These are phyloP conservation scores for Tribolium freemani DNA, from an alignment of 2,888 invertebrate species.

Conservation along the genomic window DNA sequence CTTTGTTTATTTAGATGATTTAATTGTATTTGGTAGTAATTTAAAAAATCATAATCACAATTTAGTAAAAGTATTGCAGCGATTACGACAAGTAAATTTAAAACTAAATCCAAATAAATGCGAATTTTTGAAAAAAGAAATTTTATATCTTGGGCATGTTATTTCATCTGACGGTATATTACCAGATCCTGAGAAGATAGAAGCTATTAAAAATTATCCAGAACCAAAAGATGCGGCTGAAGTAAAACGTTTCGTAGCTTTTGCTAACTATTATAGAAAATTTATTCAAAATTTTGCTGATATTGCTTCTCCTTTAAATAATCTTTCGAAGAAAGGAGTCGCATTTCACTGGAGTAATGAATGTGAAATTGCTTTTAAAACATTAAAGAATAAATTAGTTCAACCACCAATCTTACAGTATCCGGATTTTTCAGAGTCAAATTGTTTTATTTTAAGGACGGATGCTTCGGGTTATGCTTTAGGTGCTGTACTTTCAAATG, in stretches of 20 bases:
- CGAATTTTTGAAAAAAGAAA: background rate
- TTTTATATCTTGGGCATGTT: background rate
- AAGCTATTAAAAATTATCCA: background rate
- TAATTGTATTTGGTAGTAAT: constrained; percentile 43
- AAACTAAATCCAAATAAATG: constrained; percentile 31
- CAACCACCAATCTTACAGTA: constrained; percentile 38
- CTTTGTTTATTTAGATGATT: constrained; percentile 17
- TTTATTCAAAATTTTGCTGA: constrained; percentile 1
- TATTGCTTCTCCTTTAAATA: background rate
- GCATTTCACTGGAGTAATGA: constrained; percentile 28
- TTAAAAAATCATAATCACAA: constrained; percentile 48
- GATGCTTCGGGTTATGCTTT: constrained; percentile 39
- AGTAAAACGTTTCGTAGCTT: constrained; percentile 33
- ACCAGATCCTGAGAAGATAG: constrained; percentile 3
- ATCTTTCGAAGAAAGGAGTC: constrained; percentile 23
- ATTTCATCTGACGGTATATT: background rate
- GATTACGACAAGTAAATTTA: constrained; percentile 7
- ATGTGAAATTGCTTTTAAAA: constrained; percentile 42
- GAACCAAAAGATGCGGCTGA: background rate
- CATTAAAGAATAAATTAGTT: constrained; percentile 31
- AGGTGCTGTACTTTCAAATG: constrained; percentile 44
- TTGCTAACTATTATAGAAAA: constrained; percentile 7
- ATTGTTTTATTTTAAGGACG: constrained; percentile 42
- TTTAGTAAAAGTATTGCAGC: constrained; percentile 40
- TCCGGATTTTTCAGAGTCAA: constrained; percentile 38